Conservation (phyloP, 2,797 vertebrate species). For the Microcaecilia unicolor region DNA sequence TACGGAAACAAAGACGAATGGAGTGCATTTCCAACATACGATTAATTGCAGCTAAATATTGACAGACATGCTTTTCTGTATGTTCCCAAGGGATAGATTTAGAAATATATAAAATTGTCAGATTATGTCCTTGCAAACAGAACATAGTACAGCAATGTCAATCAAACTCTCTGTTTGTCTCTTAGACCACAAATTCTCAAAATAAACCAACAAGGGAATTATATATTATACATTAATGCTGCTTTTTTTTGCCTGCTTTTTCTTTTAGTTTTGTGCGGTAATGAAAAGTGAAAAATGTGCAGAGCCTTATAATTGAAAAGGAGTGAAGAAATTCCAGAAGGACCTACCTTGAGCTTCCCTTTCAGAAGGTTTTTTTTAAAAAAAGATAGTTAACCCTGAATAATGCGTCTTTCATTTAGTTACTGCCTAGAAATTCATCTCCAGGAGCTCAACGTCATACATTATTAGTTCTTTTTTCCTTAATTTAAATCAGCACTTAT, state of each 20-base stretch:
- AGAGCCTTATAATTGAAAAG: constrained; percentile 10
- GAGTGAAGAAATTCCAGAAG: background rate
- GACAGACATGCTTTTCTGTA: constrained; percentile 11
- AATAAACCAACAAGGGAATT: constrained; percentile 56
- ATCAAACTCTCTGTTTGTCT: constrained; percentile 34
- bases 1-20: no score
- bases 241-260: background rate
- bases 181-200: constrained; percentile 32
- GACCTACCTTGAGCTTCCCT: background rate
- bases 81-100: constrained; percentile 66
- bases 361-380: no score
- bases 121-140: constrained; percentile 60
- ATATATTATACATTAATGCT: constrained; percentile 15
- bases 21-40: no score
- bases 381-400: no score
- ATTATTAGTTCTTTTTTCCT: no score
- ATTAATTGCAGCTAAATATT: constrained; percentile 8
- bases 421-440: no score
- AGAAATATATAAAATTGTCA: constrained; percentile 61
- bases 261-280: background rate
- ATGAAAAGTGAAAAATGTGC: background rate
- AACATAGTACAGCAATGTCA: constrained; percentile 52
- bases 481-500: no score
- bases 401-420: no score
- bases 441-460: no score